phyloP scores from a whole-genome alignment of 2,888 invertebrate species.

The Furcula furcula region DNA sequence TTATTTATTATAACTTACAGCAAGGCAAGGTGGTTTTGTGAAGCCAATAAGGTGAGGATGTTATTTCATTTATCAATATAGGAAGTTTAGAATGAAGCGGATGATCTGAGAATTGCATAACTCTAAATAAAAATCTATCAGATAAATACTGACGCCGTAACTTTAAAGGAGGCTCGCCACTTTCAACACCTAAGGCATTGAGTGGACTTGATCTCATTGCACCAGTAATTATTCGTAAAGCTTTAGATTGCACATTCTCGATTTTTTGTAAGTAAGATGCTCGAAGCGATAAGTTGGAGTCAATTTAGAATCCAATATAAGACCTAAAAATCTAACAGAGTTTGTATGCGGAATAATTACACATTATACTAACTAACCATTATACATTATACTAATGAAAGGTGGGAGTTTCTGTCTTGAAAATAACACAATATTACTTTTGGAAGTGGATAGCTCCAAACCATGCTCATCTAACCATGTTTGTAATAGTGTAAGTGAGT shows the following conservation, averaged over 20 bases:
- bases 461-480: slow-evolving; percentile 8
- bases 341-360: background rate
- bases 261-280: slow-evolving; percentile 4
- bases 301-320: slow-evolving; percentile 14
- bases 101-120: too few relatives aligned
- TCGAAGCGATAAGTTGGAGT: slow-evolving; percentile 9
- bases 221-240: slow-evolving; percentile 2
- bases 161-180: background rate
- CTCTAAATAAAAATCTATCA: background rate
- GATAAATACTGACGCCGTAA: background rate
- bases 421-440: slow-evolving; percentile 16
- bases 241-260: background rate
- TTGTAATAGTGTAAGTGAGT: slow-evolving; percentile 4
- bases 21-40: too few relatives aligned
- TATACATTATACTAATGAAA: background rate
- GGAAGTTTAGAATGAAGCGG: too few relatives aligned
- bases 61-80: too few relatives aligned
- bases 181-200: slow-evolving; percentile 1
- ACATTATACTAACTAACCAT: too few relatives aligned
- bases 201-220: background rate
- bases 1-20: too few relatives aligned
- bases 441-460: slow-evolving; percentile 12
- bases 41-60: too few relatives aligned
- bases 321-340: slow-evolving; percentile 19
- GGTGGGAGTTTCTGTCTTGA: slow-evolving; percentile 9